Percentiles rank a stretch among this genome's conserved stretches.
Evolutionary conservation across 1,140 invertebrate genomes (phyloP).

Genomic region (Drosophila varians): DNA sequence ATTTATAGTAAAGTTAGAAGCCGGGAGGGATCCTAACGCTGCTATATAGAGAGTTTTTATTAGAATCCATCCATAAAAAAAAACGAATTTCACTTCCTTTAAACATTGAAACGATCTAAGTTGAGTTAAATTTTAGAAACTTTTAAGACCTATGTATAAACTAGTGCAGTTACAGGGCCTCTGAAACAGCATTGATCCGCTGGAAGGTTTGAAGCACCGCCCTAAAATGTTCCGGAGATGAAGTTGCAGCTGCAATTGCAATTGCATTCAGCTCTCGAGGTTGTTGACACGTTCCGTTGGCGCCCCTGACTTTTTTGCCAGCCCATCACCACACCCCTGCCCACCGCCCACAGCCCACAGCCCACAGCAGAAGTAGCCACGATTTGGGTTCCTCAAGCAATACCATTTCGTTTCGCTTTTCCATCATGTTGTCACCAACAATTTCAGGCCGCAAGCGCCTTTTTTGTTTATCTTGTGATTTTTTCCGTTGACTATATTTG

Average conservation of each 20-base stretch:
- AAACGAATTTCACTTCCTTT: too few relatives aligned
- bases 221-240: constrained; percentile 8
- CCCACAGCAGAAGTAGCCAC: constrained; percentile 3
- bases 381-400: constrained; percentile 33
- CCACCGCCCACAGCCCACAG: not conserved
- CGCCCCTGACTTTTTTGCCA: constrained; percentile 62
- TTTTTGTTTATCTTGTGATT: constrained; percentile 72
- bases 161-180: too few relatives aligned
- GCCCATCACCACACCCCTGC: constrained; percentile 13
- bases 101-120: too few relatives aligned
- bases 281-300: constrained; percentile 74
- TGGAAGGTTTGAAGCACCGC: not conserved
- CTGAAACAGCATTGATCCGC: constrained; percentile 15
- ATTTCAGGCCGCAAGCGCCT: constrained; percentile 62
- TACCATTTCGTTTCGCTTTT: constrained; percentile 43
- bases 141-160: not conserved
- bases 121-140: too few relatives aligned
- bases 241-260: constrained; percentile 19
- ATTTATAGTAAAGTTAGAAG: too few relatives aligned
- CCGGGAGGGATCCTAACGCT: too few relatives aligned
- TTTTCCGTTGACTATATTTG: constrained; percentile 57
- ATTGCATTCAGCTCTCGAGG: constrained; percentile 54
- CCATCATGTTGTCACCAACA: constrained; percentile 43
- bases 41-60: too few relatives aligned
- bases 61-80: too few relatives aligned